Base-by-base conservation (phyloP, 2,797 vertebrate genomes). In the Capromys pilorides region DNA sequence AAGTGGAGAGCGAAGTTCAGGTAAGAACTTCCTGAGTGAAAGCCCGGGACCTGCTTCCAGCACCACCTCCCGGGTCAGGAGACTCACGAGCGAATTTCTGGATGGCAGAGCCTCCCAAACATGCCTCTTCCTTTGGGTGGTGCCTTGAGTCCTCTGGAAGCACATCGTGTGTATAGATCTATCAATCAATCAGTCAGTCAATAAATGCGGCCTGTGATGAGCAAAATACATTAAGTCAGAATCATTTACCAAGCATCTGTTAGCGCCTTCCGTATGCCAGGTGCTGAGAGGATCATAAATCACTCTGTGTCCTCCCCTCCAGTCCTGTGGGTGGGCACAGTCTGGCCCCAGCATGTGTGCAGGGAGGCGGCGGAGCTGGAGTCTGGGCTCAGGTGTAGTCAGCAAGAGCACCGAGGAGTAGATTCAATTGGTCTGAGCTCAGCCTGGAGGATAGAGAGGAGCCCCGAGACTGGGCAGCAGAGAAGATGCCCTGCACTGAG, bases 381-480 rank as follows among this genome's bases (percentile, higher is more conserved):
- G 16, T 10, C 88, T 49, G 9, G 4, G 6, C 21, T 67, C 31
- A 11, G 45, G 3, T 57, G 49, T 59, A 8, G 7, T n/a, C 71
- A 6, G 51, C 49, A 36, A 81, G 45, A 61, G 73, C 31, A 6
- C 24, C 2, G 0, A 45, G 19, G 6, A 0, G 0, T 0, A 1
- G 67, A 33, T n/a, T 16, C 28, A 71, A 22, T 13, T 24, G 7
- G 61, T 59, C n/a, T 33, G 79, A 45, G 14, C 79, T 61, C 36
- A 66, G 45, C 54, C 66, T 11, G 3, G 8, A 57, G n/a, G 28
- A 33, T 4, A 49, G 71, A 59, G 51, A n/a, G 31, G 45, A 77
- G 41, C 49, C 11, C 39, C 5, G 64, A 5, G 31, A 19, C 31
- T 8, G 22, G 31, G 33, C 28, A 49, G 69, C 73, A 71, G 61